phyloP scores from a whole-genome alignment of 2,113 vertebrate species.

The Oncorhynchus gorbuscha region DNA sequence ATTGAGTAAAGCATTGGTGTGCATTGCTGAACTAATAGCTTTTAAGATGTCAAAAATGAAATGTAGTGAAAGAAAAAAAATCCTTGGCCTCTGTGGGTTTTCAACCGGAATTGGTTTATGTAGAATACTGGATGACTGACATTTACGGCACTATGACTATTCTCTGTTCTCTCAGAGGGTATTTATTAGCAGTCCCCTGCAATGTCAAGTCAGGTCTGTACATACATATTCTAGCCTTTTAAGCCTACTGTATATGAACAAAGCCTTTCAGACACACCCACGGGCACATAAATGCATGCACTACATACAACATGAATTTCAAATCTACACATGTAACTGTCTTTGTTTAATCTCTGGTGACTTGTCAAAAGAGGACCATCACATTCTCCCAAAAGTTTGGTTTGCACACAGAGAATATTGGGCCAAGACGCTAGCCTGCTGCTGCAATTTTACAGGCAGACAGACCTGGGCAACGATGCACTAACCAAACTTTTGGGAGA shows the following conservation, averaged over 20 bases:
- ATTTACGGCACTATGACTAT: slow-evolving; percentile 27
- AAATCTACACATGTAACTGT: not conserved
- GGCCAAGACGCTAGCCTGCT: slow-evolving; percentile 9
- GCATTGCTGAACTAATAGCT: slow-evolving; percentile 68
- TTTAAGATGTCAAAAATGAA: slow-evolving; percentile 67
- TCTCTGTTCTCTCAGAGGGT: slow-evolving; percentile 23
- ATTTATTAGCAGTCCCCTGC: slow-evolving; percentile 25
- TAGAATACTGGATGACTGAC: slow-evolving; percentile 40
- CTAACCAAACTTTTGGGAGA: not conserved
- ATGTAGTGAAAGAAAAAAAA: slow-evolving; percentile 50
- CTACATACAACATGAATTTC: not conserved
- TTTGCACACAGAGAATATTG: slow-evolving; percentile 16
- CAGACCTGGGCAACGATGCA: not conserved
- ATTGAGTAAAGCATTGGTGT: slow-evolving; percentile 56
- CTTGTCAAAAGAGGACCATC: no score
- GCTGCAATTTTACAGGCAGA: slow-evolving; percentile 7
- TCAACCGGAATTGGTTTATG: slow-evolving; percentile 54
- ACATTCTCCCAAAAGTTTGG: not conserved
- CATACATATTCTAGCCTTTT: slow-evolving; percentile 37
- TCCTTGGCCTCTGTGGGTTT: slow-evolving; percentile 49
- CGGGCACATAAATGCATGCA: no score
- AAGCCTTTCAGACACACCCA: no score
- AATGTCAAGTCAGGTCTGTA: slow-evolving; percentile 38
- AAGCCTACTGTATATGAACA: not conserved
- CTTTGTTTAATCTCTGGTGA: no score